Base-by-base conservation (phyloP, 1,140 invertebrate species). In the Lepeophtheirus salmonis region DNA sequence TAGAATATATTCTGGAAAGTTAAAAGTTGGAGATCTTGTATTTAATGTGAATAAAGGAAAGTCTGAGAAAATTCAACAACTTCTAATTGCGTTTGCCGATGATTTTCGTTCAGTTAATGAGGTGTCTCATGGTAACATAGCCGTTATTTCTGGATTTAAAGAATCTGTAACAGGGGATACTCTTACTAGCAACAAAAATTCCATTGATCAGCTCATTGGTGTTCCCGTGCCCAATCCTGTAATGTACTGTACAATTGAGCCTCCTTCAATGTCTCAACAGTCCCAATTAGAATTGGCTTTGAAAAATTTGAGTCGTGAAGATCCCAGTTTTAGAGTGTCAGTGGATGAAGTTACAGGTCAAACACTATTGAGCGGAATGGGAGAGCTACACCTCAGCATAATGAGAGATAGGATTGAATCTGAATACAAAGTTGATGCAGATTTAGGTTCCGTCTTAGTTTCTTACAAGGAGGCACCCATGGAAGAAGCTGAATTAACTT, bases 181-280 rank as follows among this genome's bases (percentile, higher is more conserved):
- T 17, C 67, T 97, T 13, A 81, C 86, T 2, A 75, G 72, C 20
- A 81, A 68, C 21, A 62, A 64, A 55, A 69, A 67, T 49, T 56
- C 62, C 17, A 66, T 54, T 60, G 67, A 64, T 71, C 60, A 81
- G 76, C 66, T 74, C 65, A 75, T 65, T 63, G 80, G 81, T 13
- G 74, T 84, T 1, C 75, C 78, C 50, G 73, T 90, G 62, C 89
- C 89, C 0, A 83, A 92, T 67, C 90, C 94, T 1, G 94, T 98
- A 0, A 97, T 96, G 72, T 92, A 95, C 68, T 97, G 94, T 70
- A 89, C 89, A 0, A 83, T 98, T 56, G 95, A 99, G 74, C 83
- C 92, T 0, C 83, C 89, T 0, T 89, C 85, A 57, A 67, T 82
- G 58, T 75, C 80, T 0, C 77, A 79, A 48, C 85, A 91, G 71